phyloP scores from a whole-genome alignment of 2,888 invertebrate species.

The Oligia strigilis region DNA sequence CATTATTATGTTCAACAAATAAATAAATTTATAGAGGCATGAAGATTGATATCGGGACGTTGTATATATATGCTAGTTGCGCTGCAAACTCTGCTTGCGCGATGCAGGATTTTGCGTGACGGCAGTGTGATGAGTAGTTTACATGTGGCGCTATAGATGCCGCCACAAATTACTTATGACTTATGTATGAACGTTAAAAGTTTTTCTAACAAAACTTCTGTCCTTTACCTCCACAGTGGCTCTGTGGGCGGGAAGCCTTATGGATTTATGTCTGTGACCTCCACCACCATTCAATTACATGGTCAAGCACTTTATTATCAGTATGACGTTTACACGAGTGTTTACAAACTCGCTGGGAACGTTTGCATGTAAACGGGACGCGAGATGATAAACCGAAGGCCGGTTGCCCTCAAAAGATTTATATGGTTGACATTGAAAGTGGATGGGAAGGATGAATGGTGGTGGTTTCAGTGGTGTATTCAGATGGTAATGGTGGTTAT shows the following conservation, averaged over 20 bases:
- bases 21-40: too few relatives aligned
- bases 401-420: conserved; percentile 34
- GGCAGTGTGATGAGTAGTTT: too few relatives aligned
- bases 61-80: too few relatives aligned
- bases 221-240: neutral
- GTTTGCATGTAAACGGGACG: conserved; percentile 42
- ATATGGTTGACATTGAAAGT: conserved; percentile 20
- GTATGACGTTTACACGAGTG: conserved; percentile 54
- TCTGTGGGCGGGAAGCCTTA: conserved; percentile 55
- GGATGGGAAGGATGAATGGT: neutral
- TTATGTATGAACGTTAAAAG: neutral
- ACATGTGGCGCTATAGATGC: too few relatives aligned
- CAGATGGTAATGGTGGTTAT: neutral
- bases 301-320: conserved; percentile 64
- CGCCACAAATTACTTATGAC: too few relatives aligned
- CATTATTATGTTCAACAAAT: too few relatives aligned
- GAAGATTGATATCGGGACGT: too few relatives aligned
- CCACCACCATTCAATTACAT: conserved; percentile 60
- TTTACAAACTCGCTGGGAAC: conserved; percentile 55
- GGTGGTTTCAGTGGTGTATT: neutral
- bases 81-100: too few relatives aligned
- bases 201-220: conserved; percentile 22
- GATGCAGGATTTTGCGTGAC: too few relatives aligned
- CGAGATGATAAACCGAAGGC: conserved; percentile 43
- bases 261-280: conserved; percentile 59